Conservation (phyloP, 2,888 invertebrate species). For the Agapostemon virescens region DNA sequence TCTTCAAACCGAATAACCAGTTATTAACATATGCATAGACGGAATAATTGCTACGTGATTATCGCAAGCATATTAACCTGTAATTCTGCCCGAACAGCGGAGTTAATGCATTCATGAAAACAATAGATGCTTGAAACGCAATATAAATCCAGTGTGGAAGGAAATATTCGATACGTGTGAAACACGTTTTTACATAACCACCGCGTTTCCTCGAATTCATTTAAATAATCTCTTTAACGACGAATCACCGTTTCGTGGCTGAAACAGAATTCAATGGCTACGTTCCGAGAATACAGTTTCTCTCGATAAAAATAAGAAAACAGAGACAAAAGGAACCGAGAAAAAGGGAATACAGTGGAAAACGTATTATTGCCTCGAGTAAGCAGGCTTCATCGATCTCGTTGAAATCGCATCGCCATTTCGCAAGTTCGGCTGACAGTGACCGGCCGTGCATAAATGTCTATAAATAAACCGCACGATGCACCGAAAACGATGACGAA, state of each 20-base stretch:
- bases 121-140: not conserved
- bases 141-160: too few relatives aligned
- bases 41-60: not conserved
- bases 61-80: not conserved
- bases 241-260: not conserved
- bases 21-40: not conserved
- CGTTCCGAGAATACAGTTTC: too few relatives aligned
- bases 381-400: conserved; percentile 2
- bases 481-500: too few relatives aligned
- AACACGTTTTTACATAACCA: not conserved
- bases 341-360: not conserved
- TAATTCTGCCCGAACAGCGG: not conserved
- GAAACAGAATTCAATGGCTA: not conserved
- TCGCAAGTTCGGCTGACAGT: not conserved
- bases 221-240: not conserved
- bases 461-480: not conserved
- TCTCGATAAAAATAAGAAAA: too few relatives aligned
- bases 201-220: not conserved
- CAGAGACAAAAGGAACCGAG: too few relatives aligned
- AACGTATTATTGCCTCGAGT: conserved; percentile 1
- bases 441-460: not conserved
- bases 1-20: not conserved
- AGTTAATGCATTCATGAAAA: not conserved
- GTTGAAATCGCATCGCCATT: conserved; percentile 1
- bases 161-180: not conserved